Base-by-base conservation (phyloP, 2,113 vertebrate species). In the Lophius piscatorius region DNA sequence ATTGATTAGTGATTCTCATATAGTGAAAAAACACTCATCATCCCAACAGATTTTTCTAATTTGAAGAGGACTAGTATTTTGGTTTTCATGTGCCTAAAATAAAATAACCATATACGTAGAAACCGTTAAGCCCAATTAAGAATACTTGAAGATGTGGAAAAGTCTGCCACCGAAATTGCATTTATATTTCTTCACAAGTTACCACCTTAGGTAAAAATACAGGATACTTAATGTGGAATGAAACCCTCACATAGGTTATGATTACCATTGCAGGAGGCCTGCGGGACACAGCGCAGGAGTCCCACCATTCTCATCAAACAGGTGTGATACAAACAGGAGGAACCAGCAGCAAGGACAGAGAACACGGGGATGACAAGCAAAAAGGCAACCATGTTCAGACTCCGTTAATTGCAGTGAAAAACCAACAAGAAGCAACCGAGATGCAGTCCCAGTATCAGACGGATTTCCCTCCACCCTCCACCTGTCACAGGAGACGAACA, bases 401-500 rank as follows among this genome's bases (percentile, higher is more conserved):
- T 39, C n/a, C 4, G 18, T 9, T 14, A n/a, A 20, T 38, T 16
- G 45, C 41, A 9, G 28, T 44, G 18, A 13, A 47, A 54, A 26
- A 28, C 2, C 4, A 57, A 50, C 46, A 2, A 20, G 52, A 45
- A 1, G 5, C 36, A 29, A 3, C 4, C 31, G 74, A 86, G 17
- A 70, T 60, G 46, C n/a, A 72, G 57, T 87, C 85, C 46, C 88
- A 83, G 61, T 87, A 91, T 74, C 89, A 89, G 65, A 86, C 74
- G 0, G 90, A 92, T 52, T 93, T 87, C 64, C 86, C 80, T 42
- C 69, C 49, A 16, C 82, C 57, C 0, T 40, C 64, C 2, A 56
- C 24, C 11, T 60, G 63, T 8, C 52, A 34, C 7, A 69, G 65
- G 50, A 89, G 80, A 60, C 69, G 68, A 59, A 79, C 73, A 6